Conservation (phyloP, 2,797 vertebrate genomes). For the Hypotaenidia okinawae region DNA sequence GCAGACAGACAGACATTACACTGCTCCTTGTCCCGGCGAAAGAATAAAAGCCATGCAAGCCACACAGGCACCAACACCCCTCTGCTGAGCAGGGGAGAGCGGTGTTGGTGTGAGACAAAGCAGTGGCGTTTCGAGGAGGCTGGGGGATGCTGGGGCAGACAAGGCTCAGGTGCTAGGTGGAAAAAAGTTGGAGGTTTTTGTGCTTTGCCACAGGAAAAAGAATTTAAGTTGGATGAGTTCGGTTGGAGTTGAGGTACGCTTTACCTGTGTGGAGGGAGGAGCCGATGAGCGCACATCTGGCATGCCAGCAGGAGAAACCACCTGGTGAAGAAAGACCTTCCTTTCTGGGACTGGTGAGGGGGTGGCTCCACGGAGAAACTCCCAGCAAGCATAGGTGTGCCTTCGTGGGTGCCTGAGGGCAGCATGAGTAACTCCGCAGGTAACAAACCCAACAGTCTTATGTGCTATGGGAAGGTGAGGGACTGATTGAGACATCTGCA, state of each 20-base stretch:
- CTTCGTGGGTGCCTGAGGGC: not conserved
- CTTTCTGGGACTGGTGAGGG: not conserved
- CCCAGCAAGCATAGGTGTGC: not conserved
- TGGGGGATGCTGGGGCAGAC: not conserved
- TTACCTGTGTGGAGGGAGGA: not conserved
- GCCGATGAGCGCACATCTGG: not conserved
- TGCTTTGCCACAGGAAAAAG: not conserved
- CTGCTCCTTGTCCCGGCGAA: not conserved
- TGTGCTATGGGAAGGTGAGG: not conserved
- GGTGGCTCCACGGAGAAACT: not conserved
- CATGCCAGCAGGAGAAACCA: not conserved
- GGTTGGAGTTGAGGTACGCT: not conserved
- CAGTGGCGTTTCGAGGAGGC: not conserved
- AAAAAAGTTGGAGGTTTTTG: not conserved
- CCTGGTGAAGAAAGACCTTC: not conserved
- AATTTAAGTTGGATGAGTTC: not conserved
- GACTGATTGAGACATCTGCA: not conserved
- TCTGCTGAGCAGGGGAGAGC: not conserved
- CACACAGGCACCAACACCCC: not conserved
- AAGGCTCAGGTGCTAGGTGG: not conserved
- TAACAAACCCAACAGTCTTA: not conserved
- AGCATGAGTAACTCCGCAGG: not conserved
- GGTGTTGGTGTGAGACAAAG: not conserved
- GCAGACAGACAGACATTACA: constrained; percentile 45
- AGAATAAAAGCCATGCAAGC: not conserved